phyloP scores from a whole-genome alignment of 2,113 vertebrate species.

The Stigmatopora argus region DNA sequence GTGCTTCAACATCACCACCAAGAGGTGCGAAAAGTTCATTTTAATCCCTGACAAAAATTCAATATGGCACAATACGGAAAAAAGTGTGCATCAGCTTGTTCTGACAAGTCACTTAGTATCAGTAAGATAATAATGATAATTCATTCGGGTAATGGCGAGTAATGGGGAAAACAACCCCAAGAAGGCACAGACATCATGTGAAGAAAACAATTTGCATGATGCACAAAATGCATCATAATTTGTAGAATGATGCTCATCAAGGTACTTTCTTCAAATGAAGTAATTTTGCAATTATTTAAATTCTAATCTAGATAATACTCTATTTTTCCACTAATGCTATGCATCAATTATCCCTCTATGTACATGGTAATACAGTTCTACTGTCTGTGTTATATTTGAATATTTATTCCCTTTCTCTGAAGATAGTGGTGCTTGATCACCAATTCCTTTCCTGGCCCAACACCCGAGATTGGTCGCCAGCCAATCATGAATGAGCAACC shows the following conservation, averaged over 20 bases:
- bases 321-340: slow-evolving; percentile 36
- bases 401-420: slow-evolving; percentile 20
- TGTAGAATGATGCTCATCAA: slow-evolving; percentile 6
- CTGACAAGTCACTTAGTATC: slow-evolving; percentile 32
- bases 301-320: slow-evolving; percentile 6
- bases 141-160: slow-evolving; percentile 25
- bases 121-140: slow-evolving; percentile 15
- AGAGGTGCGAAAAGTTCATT: slow-evolving; percentile 19
- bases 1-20: slow-evolving; percentile 50
- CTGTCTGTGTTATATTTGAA: slow-evolving; percentile 35
- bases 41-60: slow-evolving; percentile 40
- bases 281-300: neutral
- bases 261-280: neutral
- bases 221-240: slow-evolving; percentile 20
- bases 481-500: too few relatives aligned
- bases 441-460: too few relatives aligned
- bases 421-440: too few relatives aligned
- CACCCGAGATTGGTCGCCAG: too few relatives aligned
- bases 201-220: slow-evolving; percentile 14
- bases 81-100: slow-evolving; percentile 36
- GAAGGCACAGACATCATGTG: slow-evolving; percentile 42
- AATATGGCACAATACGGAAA: slow-evolving; percentile 9
- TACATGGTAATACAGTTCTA: slow-evolving; percentile 49
- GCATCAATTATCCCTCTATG: slow-evolving; percentile 42
- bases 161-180: slow-evolving; percentile 13